Evolutionary conservation across 1,140 invertebrate genomes (phyloP).

Genomic region (Luehdorfia chinensis): DNA sequence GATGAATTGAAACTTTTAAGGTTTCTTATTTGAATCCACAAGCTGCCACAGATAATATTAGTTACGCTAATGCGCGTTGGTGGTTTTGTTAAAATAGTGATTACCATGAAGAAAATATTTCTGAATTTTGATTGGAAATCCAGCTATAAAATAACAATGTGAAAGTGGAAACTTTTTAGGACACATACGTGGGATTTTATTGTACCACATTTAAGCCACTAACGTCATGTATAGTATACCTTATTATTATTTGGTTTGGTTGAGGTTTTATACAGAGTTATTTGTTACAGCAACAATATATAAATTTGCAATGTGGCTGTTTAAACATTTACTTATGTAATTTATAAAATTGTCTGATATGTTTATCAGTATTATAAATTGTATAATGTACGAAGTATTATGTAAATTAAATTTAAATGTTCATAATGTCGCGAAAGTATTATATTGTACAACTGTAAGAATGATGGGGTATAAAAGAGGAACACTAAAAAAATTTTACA

Average conservation of each 20-base stretch:
- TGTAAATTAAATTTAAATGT: constrained; percentile 21
- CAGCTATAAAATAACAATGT: too few relatives aligned
- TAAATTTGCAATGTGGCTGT: constrained; percentile 12
- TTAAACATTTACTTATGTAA: constrained; percentile 1
- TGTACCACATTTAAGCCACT: too few relatives aligned
- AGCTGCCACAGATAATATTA: too few relatives aligned
- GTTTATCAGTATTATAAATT: constrained; percentile 11
- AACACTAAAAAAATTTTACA: constrained; percentile 18
- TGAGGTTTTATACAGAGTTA: constrained; percentile 72
- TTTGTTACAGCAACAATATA: constrained; percentile 32
- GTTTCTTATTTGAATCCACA: too few relatives aligned
- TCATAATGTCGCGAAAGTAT: background rate
- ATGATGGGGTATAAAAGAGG: constrained; percentile 22
- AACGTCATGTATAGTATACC: constrained; percentile 10
- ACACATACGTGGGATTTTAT: too few relatives aligned
- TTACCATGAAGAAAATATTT: too few relatives aligned
- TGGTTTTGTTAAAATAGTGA: too few relatives aligned
- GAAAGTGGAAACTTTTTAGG: too few relatives aligned
- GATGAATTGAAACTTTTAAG: too few relatives aligned
- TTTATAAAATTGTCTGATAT: constrained; percentile 10
- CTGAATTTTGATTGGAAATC: too few relatives aligned
- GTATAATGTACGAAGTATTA: constrained; percentile 4
- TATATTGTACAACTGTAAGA: constrained; percentile 14
- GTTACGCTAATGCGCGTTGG: too few relatives aligned
- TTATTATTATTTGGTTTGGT: constrained; percentile 44